These are phyloP conservation scores for Hecatera dysodea DNA, from an alignment of 2,888 invertebrate genomes.

Conservation along the genomic window DNA sequence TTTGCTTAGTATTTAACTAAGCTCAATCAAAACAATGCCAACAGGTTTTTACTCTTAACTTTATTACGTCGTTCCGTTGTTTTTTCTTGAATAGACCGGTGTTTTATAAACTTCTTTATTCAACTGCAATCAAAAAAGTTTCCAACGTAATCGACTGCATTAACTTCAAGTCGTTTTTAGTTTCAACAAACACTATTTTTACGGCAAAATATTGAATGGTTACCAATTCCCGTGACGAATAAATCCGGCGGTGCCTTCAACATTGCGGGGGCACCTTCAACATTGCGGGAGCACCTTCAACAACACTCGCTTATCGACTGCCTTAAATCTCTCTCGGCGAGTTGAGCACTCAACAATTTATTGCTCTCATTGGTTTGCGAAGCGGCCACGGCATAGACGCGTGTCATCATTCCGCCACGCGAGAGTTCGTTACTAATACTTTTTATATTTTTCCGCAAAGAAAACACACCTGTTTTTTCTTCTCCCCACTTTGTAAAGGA, in stretches of 20 bases:
- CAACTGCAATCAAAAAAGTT: conserved; percentile 1
- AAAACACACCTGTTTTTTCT: conserved; percentile 63
- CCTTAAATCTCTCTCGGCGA: conserved; percentile 83
- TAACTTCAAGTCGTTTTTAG: conserved; percentile 38
- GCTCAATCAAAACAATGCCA: background rate
- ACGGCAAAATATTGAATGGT: conserved; percentile 60
- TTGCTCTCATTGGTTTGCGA: conserved; percentile 69
- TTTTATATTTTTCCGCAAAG: conserved; percentile 62
- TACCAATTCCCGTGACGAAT: conserved; percentile 60
- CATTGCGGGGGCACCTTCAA: conserved; percentile 72
- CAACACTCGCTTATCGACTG: conserved; percentile 81
- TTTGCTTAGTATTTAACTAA: background rate
- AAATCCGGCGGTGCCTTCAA: conserved; percentile 61
- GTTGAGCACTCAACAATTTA: conserved; percentile 76
- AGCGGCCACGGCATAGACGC: conserved; percentile 66
- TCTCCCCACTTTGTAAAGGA: conserved; percentile 41
- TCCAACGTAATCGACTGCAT: conserved; percentile 21
- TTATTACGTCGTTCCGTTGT: background rate
- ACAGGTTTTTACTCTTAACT: background rate
- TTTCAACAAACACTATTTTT: conserved; percentile 58
- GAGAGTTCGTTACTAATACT: conserved; percentile 66
- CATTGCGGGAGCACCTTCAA: conserved; percentile 73
- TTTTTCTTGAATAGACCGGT: background rate
- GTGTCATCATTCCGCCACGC: conserved; percentile 68
- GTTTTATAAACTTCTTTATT: background rate